phyloP scores from a whole-genome alignment of 2,113 vertebrate species.

The Cyrtonyx montezumae region DNA sequence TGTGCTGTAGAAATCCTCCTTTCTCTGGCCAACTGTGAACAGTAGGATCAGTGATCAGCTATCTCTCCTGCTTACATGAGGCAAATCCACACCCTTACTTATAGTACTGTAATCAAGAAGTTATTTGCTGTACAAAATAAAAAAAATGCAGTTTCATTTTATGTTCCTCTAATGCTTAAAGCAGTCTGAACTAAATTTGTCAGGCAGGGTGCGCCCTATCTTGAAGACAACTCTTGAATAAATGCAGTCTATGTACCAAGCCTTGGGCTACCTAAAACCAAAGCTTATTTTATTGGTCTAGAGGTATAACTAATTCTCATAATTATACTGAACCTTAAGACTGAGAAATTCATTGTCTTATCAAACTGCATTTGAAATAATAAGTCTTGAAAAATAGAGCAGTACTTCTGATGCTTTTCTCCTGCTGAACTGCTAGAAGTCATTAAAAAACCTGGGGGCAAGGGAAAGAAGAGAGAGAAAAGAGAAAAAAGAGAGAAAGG shows the following conservation, averaged over 20 bases:
- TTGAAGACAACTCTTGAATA: background rate
- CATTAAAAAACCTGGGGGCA: background rate
- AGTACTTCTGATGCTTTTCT: background rate
- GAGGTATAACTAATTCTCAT: background rate
- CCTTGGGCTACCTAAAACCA: background rate
- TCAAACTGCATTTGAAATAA: background rate
- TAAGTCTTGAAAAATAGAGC: background rate
- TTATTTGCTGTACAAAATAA: background rate
- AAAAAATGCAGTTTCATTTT: background rate
- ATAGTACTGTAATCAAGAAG: background rate
- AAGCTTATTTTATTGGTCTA: background rate
- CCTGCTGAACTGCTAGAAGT: background rate
- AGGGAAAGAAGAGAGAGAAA: background rate
- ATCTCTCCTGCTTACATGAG: background rate
- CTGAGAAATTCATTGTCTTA: background rate
- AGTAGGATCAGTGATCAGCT: background rate
- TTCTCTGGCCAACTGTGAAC: background rate
- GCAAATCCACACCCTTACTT: background rate
- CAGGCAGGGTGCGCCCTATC: slow-evolving; percentile 45
- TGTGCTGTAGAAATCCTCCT: background rate
- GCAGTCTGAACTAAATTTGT: background rate
- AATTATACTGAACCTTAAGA: background rate
- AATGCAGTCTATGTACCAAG: background rate
- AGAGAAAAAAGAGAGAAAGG: background rate
- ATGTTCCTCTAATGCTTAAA: background rate